Evolutionary conservation across 2,888 invertebrate species (phyloP).

Genomic region (Xestoiulus laeticollis): DNA sequence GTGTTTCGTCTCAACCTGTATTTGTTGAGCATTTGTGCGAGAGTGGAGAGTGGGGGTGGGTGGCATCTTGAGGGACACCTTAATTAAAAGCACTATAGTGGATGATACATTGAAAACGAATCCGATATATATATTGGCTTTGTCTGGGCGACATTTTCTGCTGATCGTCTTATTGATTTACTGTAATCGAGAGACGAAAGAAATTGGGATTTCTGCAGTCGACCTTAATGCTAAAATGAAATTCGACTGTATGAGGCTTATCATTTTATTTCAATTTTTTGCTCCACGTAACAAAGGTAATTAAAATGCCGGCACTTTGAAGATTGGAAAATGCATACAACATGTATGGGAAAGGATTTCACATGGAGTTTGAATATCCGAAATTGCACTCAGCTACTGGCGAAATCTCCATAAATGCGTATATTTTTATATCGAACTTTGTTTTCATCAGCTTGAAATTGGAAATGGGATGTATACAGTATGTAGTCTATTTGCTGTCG

Average conservation of each 20-base stretch:
- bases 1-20: background rate
- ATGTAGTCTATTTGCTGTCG: background rate
- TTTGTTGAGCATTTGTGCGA: too few relatives aligned
- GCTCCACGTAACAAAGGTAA: background rate
- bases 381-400: background rate
- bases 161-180: conserved; percentile 24
- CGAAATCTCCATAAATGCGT: background rate
- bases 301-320: background rate
- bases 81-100: background rate
- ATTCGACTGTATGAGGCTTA: background rate
- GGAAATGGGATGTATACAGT: background rate
- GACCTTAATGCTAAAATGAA: background rate
- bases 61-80: background rate
- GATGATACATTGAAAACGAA: background rate
- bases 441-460: background rate
- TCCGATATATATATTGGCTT: conserved; percentile 16
- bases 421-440: background rate
- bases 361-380: background rate
- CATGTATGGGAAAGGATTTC: background rate
- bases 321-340: background rate
- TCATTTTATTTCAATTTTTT: background rate
- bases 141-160: background rate
- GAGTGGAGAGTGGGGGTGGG: background rate
- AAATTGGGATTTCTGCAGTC: background rate
- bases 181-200: conserved; percentile 26